Percentiles rank a stretch among this genome's conserved stretches.
Conservation (phyloP, 2,113 vertebrate species). For the Nothocercus julius region DNA sequence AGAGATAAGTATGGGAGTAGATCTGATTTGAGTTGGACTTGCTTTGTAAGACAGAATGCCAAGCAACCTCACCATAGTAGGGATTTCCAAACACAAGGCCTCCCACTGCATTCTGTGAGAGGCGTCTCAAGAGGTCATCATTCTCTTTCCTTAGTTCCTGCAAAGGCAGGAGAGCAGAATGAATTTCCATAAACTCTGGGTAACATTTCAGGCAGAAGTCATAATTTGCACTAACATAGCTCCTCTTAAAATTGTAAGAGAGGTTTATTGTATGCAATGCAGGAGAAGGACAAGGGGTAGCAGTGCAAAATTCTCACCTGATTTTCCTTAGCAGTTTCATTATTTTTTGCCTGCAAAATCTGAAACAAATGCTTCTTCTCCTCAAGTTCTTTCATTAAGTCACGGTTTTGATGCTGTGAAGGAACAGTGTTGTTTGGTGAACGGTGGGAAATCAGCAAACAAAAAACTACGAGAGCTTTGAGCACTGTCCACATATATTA, state of each 20-base stretch:
- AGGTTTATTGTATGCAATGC: no score
- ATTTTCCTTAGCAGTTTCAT: conserved; percentile 26
- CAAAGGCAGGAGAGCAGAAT: background rate
- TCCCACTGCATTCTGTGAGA: background rate
- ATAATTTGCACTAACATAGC: background rate
- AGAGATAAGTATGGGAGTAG: background rate
- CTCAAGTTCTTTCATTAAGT: conserved; percentile 24
- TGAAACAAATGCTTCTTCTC: conserved; percentile 1
- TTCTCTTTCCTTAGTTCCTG: conserved; percentile 46
- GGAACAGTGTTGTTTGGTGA: background rate
- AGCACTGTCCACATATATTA: background rate
- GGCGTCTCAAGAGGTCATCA: background rate
- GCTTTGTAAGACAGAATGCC: background rate
- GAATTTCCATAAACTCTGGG: background rate
- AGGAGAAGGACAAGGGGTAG: background rate
- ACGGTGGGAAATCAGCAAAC: background rate
- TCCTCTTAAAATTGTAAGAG: background rate
- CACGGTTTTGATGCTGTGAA: conserved; percentile 24
- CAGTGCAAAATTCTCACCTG: conserved; percentile 39
- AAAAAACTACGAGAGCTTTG: background rate
- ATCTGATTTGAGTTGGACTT: background rate
- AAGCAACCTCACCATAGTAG: conserved; percentile 61
- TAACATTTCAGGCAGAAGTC: background rate
- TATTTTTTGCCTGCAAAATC: conserved; percentile 40
- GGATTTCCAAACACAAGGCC: conserved; percentile 61